Evolutionary conservation across 2,888 invertebrate genomes (phyloP).

Genomic region (Scaeva pyrastri): DNA sequence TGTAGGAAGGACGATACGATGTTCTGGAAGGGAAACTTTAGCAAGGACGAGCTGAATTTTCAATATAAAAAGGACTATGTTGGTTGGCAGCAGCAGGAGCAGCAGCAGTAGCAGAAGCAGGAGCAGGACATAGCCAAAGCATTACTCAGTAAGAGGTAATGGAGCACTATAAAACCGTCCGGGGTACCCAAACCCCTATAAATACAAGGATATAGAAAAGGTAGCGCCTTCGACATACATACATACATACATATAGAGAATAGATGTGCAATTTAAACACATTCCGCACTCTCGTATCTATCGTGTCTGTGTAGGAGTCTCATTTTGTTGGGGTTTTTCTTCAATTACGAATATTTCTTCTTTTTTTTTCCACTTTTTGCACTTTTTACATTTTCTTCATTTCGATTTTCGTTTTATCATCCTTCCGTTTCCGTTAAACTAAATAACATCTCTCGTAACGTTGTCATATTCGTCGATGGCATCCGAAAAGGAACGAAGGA

Average conservation of each 20-base stretch:
- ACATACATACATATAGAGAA: background rate
- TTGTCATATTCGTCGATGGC: constrained; percentile 16
- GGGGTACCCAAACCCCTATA: background rate
- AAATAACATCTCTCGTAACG: constrained; percentile 32
- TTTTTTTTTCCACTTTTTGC: too few species aligned
- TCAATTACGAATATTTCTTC: background rate
- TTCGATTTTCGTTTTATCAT: constrained; percentile 55
- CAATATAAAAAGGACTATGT: constrained; percentile 30
- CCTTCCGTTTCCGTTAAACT: constrained; percentile 49
- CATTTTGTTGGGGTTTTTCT: constrained; percentile 3
- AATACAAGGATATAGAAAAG: background rate
- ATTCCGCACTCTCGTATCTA: too few species aligned
- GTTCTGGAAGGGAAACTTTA: background rate
- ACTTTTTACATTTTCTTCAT: constrained; percentile 27
- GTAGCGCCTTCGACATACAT: too few species aligned
- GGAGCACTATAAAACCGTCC: constrained; percentile 21
- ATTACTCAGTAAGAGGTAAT: constrained; percentile 44
- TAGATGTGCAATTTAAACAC: constrained; percentile 14
- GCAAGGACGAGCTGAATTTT: constrained; percentile 16
- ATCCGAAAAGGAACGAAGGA: background rate
- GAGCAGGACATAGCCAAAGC: background rate
- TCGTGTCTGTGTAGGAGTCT: constrained; percentile 27
- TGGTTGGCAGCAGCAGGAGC: constrained; percentile 29
- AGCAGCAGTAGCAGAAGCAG: too few species aligned
- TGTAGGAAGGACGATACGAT: background rate